Percentiles rank a stretch among this genome's conserved stretches.
Evolutionary conservation across 2,888 invertebrate genomes (phyloP).

Genomic region (Seira sanloemensis): DNA sequence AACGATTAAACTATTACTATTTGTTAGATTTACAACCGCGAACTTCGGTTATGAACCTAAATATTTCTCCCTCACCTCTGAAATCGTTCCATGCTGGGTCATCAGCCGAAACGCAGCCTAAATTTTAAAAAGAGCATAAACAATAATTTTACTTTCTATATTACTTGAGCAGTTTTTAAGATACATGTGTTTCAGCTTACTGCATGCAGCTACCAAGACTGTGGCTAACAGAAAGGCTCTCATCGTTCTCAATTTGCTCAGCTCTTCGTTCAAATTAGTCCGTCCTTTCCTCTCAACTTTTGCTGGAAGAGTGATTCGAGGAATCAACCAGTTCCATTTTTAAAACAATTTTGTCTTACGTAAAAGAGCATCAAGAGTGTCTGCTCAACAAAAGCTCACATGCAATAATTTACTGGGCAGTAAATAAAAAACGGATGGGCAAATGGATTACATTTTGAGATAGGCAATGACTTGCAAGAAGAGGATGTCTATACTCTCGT

Average conservation of each 20-base stretch:
- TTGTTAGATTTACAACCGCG: background rate
- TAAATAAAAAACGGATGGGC: too few species aligned
- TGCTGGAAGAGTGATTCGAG: background rate
- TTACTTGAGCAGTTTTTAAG: background rate
- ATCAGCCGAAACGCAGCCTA: background rate
- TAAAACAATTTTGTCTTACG: background rate
- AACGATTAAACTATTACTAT: background rate
- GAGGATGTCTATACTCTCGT: too few species aligned
- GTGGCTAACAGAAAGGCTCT: conserved; percentile 9
- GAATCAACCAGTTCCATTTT: background rate
- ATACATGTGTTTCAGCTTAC: conserved; percentile 10
- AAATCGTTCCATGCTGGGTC: conserved; percentile 36
- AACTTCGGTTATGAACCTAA: background rate
- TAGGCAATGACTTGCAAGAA: too few species aligned
- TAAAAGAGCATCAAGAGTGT: too few species aligned
- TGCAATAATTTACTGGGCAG: too few species aligned
- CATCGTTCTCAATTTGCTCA: background rate
- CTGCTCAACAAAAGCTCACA: too few species aligned
- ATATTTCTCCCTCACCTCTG: conserved; percentile 13
- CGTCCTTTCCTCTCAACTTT: background rate
- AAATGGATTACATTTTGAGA: too few species aligned
- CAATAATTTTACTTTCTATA: background rate
- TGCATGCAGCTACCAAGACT: conserved; percentile 16
- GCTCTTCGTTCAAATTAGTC: background rate
- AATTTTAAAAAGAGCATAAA: background rate